Evolutionary conservation across 2,113 vertebrate genomes (phyloP), one percentile per base, ranked within the genome.

Genomic region (Archilochus colubris): DNA sequence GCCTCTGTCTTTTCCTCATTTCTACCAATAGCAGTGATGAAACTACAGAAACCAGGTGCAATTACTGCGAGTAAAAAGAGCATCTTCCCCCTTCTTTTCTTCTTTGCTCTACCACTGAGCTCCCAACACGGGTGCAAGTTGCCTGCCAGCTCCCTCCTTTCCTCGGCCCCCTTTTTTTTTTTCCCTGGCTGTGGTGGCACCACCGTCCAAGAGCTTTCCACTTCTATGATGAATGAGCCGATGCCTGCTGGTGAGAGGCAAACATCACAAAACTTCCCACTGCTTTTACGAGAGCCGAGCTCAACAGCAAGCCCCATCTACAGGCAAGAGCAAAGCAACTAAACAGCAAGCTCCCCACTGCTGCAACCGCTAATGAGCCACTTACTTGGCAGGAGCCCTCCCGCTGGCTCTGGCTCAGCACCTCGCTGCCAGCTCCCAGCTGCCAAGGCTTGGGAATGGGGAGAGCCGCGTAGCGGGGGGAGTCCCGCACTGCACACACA

Each of bases 301-400:
- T 87, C 79, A 6, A 40, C 87, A 44, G 81, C 77, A 40, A 77
- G 74, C 86, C 73, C 73, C 17, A 85, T 77, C 78, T 61, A 23
- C 38, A 66, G 43, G 78, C 84, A 78, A 69, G 57, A 84, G 66
- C 51, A 76, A 40, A 94, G 63, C 31, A 54, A 53, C 74, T 40
- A 33, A 90, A 62, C 63, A 80, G 51, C 8, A 6, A 73, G 27
- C 40, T 94, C 61, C 82, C 81, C 86, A n/a, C 74, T 51, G 87
- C 76, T 50, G 68, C 70, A 78, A 27, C 72, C 1, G 33, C 92
- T 93, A 80, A 68, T 72, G 92, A 94, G 88, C 81, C 89, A 48
- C 67, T 89, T 54, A 27, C 87, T 86, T 92, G 95, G 88, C 94
- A 87, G 3, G 31, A 86, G 61, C 88, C 68, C 14, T 86, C 82